Evolutionary conservation across 1,140 invertebrate genomes (phyloP).

Genomic region (Anoplolepis gracilipes): DNA sequence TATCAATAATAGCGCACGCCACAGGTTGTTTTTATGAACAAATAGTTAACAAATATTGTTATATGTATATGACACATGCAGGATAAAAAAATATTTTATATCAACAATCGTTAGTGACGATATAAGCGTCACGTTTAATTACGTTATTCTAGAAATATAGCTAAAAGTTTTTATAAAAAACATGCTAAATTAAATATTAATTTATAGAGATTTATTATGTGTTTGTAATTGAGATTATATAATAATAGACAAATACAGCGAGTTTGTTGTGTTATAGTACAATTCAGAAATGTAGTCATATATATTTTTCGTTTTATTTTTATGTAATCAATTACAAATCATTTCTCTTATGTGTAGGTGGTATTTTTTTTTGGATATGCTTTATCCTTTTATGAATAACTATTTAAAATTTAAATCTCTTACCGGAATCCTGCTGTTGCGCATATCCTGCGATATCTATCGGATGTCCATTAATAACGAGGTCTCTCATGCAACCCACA

Average conservation of each 20-base stretch:
- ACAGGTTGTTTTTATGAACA: slow-evolving; percentile 25
- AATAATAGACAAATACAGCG: neutral
- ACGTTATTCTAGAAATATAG: neutral
- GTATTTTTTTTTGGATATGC: neutral
- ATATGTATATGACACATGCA: neutral
- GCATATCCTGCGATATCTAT: slow-evolving; percentile 96
- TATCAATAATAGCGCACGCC: neutral
- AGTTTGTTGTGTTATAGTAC: neutral
- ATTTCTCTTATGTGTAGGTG: neutral
- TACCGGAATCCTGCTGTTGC: slow-evolving; percentile 95
- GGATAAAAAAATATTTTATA: slow-evolving; percentile 29
- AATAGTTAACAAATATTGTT: slow-evolving; percentile 45
- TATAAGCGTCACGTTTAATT: slow-evolving; percentile 19
- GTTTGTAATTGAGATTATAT: neutral
- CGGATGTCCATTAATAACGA: slow-evolving; percentile 96
- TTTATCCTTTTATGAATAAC: neutral
- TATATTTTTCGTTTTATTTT: neutral
- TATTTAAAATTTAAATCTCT: slow-evolving; percentile 64
- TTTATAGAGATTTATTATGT: neutral
- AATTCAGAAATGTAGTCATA: neutral
- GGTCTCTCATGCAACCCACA: slow-evolving; percentile 97
- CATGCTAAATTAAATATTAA: neutral
- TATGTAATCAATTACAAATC: neutral
- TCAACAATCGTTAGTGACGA: neutral
- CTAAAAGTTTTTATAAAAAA: neutral